A percentile compares a stretch with the other conserved stretches of the same genome.
These are phyloP conservation scores for Campylomormyrus numenius DNA, from an alignment of 2,113 vertebrate genomes.

Conservation along the genomic window DNA sequence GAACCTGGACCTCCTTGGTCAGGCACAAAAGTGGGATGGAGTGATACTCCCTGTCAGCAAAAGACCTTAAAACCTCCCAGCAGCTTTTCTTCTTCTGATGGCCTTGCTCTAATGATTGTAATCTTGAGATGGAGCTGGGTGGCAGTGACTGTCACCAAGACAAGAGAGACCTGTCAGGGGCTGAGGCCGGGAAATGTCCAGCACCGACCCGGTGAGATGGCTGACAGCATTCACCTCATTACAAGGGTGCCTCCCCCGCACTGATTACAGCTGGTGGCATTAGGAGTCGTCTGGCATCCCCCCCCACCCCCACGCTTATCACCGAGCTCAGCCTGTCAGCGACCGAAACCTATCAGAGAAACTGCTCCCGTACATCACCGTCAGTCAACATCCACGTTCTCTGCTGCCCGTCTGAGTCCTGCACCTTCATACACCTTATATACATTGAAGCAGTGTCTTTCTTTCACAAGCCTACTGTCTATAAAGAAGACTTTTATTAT, in stretches of 20 bases:
- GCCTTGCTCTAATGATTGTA: neutral
- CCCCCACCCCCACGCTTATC: neutral
- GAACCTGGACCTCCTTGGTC: neutral
- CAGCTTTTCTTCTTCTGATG: neutral
- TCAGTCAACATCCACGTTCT: neutral
- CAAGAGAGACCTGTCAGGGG: neutral
- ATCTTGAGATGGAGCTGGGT: neutral
- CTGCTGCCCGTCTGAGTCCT: neutral
- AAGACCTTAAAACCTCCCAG: neutral
- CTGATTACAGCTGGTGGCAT: neutral
- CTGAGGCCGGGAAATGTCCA: neutral
- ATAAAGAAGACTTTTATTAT: neutral
- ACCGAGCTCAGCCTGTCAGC: neutral
- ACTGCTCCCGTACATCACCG: neutral
- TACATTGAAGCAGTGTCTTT: neutral
- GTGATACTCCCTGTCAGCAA: neutral
- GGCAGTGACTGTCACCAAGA: neutral
- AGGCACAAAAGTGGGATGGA: neutral
- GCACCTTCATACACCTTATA: neutral
- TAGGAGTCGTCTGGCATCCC: neutral
- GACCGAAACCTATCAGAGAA: neutral
- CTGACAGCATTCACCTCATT: slow-evolving; percentile 6
- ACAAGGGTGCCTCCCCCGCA: neutral
- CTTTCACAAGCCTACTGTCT: neutral
- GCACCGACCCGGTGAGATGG: neutral